Conservation (phyloP, 2,888 invertebrate species). For the Vesta saturnalis region DNA sequence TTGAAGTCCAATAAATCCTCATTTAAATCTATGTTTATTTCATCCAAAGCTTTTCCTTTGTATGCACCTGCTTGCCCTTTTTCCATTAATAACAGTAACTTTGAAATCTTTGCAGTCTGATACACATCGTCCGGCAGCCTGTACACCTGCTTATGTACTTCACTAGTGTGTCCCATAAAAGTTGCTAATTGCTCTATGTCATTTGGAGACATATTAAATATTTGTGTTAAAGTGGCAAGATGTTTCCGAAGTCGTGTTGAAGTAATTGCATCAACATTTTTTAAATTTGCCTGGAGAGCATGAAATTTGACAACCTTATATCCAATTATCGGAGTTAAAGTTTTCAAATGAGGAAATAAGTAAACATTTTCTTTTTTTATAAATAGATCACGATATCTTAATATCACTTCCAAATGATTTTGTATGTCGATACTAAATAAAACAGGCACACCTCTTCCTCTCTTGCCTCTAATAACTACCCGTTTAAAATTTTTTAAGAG, state of each 20-base stretch:
- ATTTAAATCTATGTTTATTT: background rate
- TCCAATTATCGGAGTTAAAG: background rate
- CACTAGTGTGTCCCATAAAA: background rate
- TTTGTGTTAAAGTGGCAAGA: background rate
- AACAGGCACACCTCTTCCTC: background rate
- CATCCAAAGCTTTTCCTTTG: background rate
- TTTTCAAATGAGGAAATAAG: background rate
- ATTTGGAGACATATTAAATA: background rate
- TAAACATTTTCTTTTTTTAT: background rate
- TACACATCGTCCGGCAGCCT: too few species aligned
- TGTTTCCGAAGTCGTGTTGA: background rate
- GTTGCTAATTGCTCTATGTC: background rate
- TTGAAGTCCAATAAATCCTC: background rate
- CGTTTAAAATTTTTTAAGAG: background rate
- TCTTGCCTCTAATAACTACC: too few species aligned
- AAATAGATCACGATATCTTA: background rate
- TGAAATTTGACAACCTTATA: background rate
- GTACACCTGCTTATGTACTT: background rate
- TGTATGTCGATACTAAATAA: background rate
- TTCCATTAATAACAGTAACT: too few species aligned
- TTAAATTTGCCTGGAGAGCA: background rate
- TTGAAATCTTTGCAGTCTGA: too few species aligned
- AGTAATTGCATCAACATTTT: background rate
- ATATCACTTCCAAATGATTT: background rate
- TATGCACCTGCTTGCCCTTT: background rate